Base-by-base conservation (phyloP, 2,888 invertebrate species). In the Caenorhabditis panamensis region DNA sequence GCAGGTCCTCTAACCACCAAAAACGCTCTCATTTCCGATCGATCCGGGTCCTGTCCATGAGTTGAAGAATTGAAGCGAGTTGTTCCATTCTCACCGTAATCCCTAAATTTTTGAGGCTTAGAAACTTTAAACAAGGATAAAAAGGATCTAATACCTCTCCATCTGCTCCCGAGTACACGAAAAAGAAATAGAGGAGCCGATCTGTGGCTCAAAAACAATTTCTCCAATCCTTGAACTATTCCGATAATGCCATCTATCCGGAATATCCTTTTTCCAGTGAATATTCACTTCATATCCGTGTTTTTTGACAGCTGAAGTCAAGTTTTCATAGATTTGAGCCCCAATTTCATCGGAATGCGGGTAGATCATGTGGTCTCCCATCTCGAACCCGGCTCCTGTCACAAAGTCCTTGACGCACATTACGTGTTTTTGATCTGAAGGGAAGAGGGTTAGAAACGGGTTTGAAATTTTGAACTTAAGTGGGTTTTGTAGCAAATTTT, bases 171-270 rank as follows among this genome's bases (percentile, higher is more conserved):
- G 37, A 0, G 63, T 82, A 66, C 87, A 86, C 16, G 72, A 66
- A 51, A 87, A 85, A 1, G 84, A 85, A 28, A 85, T 78, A 2
- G 84, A 58, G 4, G 84, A 86, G 13, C 86, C 84, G 37, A 87
- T 24, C 28, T 81, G 56, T 8, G 85, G 94, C 36, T 94, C 92
- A 0, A 93, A 91, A 62, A 94, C 91, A 22, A 85, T 80, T 18
- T 56, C 36, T 22, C 85, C 85, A 11, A 85, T 79, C 31, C 95
- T 91, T 11, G 91, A 87, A 87, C 93, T 93, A 82, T 94, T 92
- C 66, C 92, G 92, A 85, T 93, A 94, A 90, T 94, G 94, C 93
- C 94, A 94, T 22, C 87, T 84, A 4, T 92, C 91, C 0, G 93
- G 93, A 63, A 94, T 92, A 16, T 94, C 82, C 58, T 82, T 59